phyloP scores from a whole-genome alignment of 2,888 invertebrate species.

The Standfussiana lucernea region DNA sequence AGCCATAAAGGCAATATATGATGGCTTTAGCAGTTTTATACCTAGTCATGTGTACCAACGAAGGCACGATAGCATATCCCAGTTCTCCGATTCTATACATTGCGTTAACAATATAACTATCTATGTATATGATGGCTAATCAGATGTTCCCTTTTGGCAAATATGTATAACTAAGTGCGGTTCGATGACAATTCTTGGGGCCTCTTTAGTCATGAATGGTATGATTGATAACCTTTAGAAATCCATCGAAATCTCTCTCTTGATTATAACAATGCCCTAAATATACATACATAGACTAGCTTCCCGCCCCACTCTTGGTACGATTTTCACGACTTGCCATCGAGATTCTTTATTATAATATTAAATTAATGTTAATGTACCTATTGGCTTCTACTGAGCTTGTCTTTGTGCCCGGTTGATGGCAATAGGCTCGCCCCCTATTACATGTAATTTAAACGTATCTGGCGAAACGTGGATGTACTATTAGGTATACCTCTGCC shows the following conservation, averaged over 20 bases:
- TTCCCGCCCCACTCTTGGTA: background rate
- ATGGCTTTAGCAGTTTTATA: constrained; percentile 37
- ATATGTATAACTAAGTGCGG: constrained; percentile 44
- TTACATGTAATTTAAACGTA: background rate
- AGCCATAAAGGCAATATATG: constrained; percentile 18
- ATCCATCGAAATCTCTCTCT: constrained; percentile 50
- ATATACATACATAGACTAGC: background rate
- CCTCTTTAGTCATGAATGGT: constrained; percentile 37
- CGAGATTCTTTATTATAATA: background rate
- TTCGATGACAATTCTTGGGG: constrained; percentile 47
- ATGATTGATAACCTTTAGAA: constrained; percentile 66
- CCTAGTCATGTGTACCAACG: constrained; percentile 17
- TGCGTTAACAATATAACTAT: constrained; percentile 27
- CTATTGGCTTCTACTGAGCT: background rate
- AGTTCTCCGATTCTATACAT: constrained; percentile 31
- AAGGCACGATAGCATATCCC: constrained; percentile 29
- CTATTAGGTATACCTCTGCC: background rate
- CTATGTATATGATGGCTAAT: constrained; percentile 30
- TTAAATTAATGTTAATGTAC: background rate
- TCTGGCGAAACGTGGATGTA: background rate
- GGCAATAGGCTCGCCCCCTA: background rate
- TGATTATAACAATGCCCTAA: constrained; percentile 38
- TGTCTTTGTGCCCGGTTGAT: background rate
- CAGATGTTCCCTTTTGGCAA: constrained; percentile 49
- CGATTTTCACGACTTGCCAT: background rate